A percentile compares a stretch with the other conserved stretches of the same genome.
These are phyloP conservation scores for Aleiodes alternator DNA, from an alignment of 2,888 invertebrate genomes.

Conservation along the genomic window DNA sequence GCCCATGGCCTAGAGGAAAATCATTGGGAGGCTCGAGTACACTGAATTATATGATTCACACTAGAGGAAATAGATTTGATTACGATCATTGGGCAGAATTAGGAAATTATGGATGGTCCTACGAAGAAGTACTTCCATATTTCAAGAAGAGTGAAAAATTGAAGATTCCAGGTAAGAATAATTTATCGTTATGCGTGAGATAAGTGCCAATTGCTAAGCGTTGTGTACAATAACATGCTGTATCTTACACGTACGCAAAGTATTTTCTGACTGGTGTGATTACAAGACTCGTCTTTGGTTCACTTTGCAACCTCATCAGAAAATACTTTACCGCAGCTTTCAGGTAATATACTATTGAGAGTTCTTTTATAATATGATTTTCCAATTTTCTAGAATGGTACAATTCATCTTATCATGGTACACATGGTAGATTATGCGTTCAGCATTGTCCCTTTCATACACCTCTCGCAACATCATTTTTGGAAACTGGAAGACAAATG, in stretches of 20 bases:
- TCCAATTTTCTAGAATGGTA: constrained; percentile 72
- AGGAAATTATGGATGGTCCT: constrained; percentile 82
- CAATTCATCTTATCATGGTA: constrained; percentile 76
- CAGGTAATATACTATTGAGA: background rate
- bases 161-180: constrained; percentile 50
- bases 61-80: constrained; percentile 81
- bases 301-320: too few relatives aligned
- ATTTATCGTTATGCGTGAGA: background rate
- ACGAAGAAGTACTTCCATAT: constrained; percentile 72
- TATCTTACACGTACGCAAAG: too few relatives aligned
- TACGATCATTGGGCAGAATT: constrained; percentile 80
- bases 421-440: constrained; percentile 71
- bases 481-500: constrained; percentile 70
- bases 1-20: constrained; percentile 80
- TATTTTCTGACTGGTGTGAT: too few relatives aligned
- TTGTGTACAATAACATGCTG: too few relatives aligned
- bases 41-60: constrained; percentile 82
- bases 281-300: too few relatives aligned
- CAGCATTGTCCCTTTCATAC: constrained; percentile 73
- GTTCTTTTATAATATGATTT: background rate
- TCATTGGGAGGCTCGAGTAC: constrained; percentile 81
- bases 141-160: constrained; percentile 57
- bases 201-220: too few relatives aligned
- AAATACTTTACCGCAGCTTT: too few relatives aligned
- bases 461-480: constrained; percentile 67